These are phyloP conservation scores for Hirundichthys speculiger DNA, from an alignment of 2,113 vertebrate species.

Conservation along the genomic window DNA sequence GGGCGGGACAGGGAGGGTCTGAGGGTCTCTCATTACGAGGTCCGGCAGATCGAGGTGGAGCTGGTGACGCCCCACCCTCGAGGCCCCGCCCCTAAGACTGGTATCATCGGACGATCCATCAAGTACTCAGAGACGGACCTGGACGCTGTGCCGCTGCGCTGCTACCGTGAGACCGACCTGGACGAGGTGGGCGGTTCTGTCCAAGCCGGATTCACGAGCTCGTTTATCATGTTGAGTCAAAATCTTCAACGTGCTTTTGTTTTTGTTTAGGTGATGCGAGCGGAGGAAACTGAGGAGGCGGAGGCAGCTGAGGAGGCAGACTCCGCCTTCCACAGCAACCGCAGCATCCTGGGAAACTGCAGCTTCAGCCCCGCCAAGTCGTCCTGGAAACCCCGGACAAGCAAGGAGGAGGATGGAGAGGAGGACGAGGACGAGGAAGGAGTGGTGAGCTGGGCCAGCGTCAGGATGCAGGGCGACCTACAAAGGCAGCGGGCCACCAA, in stretches of 20 bases:
- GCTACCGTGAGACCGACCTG: conserved; percentile 94
- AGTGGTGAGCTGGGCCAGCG: conserved; percentile 81
- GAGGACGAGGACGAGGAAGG: conserved; percentile 81
- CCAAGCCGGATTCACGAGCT: not conserved
- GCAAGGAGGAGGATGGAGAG: conserved; percentile 40
- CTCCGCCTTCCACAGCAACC: conserved; percentile 89
- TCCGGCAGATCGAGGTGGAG: conserved; percentile 86
- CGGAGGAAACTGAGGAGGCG: conserved; percentile 52
- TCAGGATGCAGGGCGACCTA: conserved; percentile 76
- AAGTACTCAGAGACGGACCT: conserved; percentile 96
- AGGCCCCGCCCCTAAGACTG: conserved; percentile 58
- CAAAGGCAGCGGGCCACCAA: conserved; percentile 63
- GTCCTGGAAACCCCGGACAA: conserved; percentile 11
- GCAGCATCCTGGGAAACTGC: conserved; percentile 79
- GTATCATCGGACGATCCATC: conserved; percentile 82
- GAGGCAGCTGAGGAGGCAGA: conserved; percentile 84
- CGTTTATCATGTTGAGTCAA: fast-evolving
- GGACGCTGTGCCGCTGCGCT: conserved; percentile 91
- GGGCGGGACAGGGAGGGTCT: conserved; percentile 28
- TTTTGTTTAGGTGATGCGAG: conserved; percentile 68
- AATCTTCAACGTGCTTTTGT: not conserved
- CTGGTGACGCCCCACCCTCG: conserved; percentile 71
- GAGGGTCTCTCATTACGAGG: conserved; percentile 65
- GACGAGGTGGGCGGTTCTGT: conserved; percentile 83
- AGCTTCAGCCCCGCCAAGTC: conserved; percentile 55